Percentiles rank a stretch among this genome's conserved stretches.
These are phyloP conservation scores for Apeira syringaria DNA, from an alignment of 2,888 invertebrate species.

Conservation along the genomic window DNA sequence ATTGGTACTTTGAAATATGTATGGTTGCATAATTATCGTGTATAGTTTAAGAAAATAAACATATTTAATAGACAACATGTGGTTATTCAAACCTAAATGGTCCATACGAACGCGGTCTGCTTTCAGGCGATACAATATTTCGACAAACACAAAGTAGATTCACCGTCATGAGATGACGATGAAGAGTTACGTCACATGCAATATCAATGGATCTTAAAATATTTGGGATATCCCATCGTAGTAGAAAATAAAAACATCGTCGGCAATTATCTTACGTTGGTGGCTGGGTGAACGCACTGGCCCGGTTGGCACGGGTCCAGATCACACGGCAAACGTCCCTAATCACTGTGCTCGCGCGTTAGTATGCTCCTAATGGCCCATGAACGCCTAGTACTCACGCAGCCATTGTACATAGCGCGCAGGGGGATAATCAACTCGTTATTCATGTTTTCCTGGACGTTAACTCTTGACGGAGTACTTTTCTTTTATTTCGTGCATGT, in stretches of 20 bases:
- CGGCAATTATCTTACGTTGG: slow-evolving; percentile 54
- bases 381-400: slow-evolving; percentile 70
- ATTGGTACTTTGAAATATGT: too few species aligned
- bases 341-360: slow-evolving; percentile 70
- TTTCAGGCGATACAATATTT: too few species aligned
- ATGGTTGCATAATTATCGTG: too few species aligned
- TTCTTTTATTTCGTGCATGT: too few species aligned
- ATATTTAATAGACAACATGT: too few species aligned
- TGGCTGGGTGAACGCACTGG: slow-evolving; percentile 77
- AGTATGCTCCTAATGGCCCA: slow-evolving; percentile 70
- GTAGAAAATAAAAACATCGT: slow-evolving; percentile 63
- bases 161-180: neutral
- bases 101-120: too few species aligned
- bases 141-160: neutral
- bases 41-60: too few species aligned
- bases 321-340: slow-evolving; percentile 77
- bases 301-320: slow-evolving; percentile 77
- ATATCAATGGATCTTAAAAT: slow-evolving; percentile 36
- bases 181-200: slow-evolving; percentile 8
- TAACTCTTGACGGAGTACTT: slow-evolving; percentile 17
- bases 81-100: too few species aligned
- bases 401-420: slow-evolving; percentile 49
- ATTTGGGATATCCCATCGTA: slow-evolving; percentile 52
- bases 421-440: slow-evolving; percentile 30
- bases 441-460: slow-evolving; percentile 27